Conservation (phyloP, 2,797 vertebrate genomes). For the Rhynchotus rufescens region DNA sequence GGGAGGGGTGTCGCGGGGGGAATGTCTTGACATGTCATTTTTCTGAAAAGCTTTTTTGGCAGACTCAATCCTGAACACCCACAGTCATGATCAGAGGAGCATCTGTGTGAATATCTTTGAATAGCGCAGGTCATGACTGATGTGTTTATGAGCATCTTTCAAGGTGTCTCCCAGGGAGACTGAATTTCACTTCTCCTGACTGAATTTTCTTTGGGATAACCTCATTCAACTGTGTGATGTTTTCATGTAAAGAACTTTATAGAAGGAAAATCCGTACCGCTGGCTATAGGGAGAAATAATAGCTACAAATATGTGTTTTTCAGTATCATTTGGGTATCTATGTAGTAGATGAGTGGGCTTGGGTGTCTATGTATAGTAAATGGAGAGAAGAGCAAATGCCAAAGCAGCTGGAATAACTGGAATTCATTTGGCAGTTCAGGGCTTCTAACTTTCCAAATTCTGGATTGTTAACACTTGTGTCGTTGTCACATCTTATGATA, state of each 20-base stretch:
- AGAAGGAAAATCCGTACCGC: background rate
- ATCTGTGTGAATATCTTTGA: background rate
- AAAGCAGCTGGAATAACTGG: background rate
- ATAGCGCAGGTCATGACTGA: background rate
- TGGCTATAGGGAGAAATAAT: background rate
- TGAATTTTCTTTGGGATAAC: background rate
- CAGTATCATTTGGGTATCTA: background rate
- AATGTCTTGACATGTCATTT: background rate
- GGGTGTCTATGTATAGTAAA: background rate
- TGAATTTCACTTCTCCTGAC: background rate
- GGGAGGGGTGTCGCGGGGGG: too few species aligned
- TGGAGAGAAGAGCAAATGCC: background rate
- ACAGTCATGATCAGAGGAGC: background rate
- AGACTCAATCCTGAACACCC: background rate
- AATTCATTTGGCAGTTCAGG: background rate
- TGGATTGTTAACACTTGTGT: background rate
- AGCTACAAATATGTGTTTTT: background rate
- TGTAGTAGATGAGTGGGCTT: background rate
- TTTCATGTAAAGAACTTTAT: background rate
- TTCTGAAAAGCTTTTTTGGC: background rate
- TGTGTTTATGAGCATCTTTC: background rate
- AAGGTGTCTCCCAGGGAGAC: background rate
- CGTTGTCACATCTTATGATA: background rate
- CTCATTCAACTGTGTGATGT: background rate
- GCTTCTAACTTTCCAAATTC: background rate